These are phyloP conservation scores for Cyclina sinensis DNA, from an alignment of 1,140 invertebrate species.

Conservation along the genomic window DNA sequence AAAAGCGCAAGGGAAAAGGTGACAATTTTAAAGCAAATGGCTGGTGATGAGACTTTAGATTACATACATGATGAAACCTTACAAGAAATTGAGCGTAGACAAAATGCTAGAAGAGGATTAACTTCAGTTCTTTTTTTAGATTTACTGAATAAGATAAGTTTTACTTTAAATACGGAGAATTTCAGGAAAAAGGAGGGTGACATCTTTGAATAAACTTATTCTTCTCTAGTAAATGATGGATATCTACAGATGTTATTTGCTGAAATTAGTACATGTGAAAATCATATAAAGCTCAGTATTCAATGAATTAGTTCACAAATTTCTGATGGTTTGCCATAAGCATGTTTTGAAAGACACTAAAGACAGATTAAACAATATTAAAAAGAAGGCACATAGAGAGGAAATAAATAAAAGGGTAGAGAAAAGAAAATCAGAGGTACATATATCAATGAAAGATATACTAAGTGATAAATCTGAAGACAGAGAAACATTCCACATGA, in stretches of 20 bases:
- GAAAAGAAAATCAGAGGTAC: conserved; percentile 29
- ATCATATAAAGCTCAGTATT: not conserved
- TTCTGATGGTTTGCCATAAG: conserved; percentile 14
- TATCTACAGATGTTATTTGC: conserved; percentile 1
- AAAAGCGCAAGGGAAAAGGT: not conserved
- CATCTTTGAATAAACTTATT: conserved; percentile 13
- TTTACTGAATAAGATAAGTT: not conserved
- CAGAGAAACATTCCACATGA: not conserved
- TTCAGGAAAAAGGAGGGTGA: not conserved
- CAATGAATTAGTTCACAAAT: conserved; percentile 23
- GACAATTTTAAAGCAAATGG: not conserved
- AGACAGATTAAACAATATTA: not conserved
- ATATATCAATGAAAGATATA: conserved; percentile 14
- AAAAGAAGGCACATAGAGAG: conserved; percentile 40
- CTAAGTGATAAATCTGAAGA: not conserved
- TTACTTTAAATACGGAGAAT: not conserved
- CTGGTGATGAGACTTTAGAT: not conserved
- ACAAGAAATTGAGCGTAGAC: conserved; percentile 34
- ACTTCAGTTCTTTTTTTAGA: conserved; percentile 15
- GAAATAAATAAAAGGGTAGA: conserved; percentile 12
- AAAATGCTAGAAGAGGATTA: conserved; percentile 20
- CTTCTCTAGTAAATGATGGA: not conserved
- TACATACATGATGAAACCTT: not conserved
- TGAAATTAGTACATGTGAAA: not conserved
- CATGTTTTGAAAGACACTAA: conserved; percentile 16